Evolutionary conservation across 2,113 vertebrate species (phyloP).

Genomic region (Nothocercus julius): DNA sequence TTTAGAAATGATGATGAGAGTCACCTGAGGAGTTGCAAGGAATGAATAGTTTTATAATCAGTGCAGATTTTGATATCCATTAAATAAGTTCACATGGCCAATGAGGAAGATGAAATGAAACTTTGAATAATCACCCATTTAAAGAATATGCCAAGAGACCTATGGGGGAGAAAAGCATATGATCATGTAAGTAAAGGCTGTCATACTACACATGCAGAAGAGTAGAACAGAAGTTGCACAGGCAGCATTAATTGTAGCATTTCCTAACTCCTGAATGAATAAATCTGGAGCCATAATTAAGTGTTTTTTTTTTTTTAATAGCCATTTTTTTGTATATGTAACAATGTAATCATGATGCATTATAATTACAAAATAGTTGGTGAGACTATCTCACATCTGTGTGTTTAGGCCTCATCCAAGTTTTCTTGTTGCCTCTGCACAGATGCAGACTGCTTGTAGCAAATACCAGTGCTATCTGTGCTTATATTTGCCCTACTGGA

Average conservation of each 20-base stretch:
- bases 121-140: slow-evolving; percentile 15
- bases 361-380: neutral
- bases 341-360: neutral
- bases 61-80: neutral
- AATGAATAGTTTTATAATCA: slow-evolving; percentile 41
- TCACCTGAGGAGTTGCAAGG: neutral
- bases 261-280: neutral
- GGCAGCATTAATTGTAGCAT: neutral
- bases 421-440: neutral
- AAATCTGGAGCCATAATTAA: neutral
- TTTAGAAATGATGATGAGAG: neutral
- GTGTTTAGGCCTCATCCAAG: neutral
- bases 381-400: neutral
- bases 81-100: slow-evolving; percentile 9
- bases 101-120: slow-evolving; percentile 6
- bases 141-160: neutral
- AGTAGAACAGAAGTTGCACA: neutral
- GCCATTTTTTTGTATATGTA: neutral
- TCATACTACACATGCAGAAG: neutral
- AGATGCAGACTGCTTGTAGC: neutral
- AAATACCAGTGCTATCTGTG: neutral
- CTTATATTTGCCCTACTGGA: neutral
- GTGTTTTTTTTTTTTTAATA: neutral
- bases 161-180: neutral
- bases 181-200: neutral